Evolutionary conservation across 1,140 invertebrate species (phyloP).

Genomic region (Neodiprion fabricii): DNA sequence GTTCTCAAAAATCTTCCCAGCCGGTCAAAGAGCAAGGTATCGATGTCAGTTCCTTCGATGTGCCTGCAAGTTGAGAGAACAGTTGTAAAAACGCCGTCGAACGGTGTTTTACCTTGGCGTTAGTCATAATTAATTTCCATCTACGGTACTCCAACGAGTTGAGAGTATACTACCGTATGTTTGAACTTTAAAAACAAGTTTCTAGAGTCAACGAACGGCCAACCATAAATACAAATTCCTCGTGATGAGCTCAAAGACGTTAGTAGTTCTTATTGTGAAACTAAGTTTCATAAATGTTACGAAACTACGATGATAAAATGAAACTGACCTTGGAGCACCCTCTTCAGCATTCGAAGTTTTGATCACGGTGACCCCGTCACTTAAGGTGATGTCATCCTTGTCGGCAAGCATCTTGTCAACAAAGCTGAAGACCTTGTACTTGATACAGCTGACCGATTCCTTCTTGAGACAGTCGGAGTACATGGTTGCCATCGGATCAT

Average conservation of each 20-base stretch:
- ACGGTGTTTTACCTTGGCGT: no score
- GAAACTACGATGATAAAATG: constrained; percentile 21
- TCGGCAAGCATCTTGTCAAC: constrained; percentile 81
- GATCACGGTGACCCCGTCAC: constrained; percentile 83
- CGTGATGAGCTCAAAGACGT: no score
- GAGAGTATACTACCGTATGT: no score
- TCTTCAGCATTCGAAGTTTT: constrained; percentile 72
- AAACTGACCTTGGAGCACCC: constrained; percentile 75
- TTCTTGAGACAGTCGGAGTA: constrained; percentile 80
- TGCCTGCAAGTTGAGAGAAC: constrained; percentile 43
- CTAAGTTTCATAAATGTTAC: no score
- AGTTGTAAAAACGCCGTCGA: background rate
- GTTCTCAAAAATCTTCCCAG: constrained; percentile 77
- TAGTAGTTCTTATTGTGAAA: no score
- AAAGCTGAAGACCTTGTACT: constrained; percentile 83
- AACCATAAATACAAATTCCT: no score
- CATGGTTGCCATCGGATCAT: constrained; percentile 77
- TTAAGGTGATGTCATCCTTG: constrained; percentile 78
- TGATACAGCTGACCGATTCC: constrained; percentile 81
- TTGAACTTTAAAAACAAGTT: background rate
- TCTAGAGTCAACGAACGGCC: background rate
- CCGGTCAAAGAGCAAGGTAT: constrained; percentile 70
- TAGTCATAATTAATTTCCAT: no score
- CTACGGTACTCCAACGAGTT: no score
- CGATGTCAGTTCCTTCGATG: constrained; percentile 64